These are phyloP conservation scores for Cyclura pinguis DNA, from an alignment of 2,797 vertebrate species.

Conservation along the genomic window DNA sequence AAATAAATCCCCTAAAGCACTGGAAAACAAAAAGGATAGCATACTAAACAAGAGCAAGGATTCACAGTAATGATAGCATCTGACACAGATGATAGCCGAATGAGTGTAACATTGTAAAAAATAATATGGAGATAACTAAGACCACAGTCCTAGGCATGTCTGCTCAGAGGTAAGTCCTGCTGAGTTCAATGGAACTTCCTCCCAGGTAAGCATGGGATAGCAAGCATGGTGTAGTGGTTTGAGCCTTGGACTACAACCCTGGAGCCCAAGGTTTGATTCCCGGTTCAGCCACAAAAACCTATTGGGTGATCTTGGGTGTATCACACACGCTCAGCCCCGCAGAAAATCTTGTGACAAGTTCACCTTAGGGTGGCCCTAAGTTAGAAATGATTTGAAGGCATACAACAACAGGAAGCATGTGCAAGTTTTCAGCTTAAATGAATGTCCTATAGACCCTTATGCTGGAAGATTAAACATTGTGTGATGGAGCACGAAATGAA, in stretches of 20 bases:
- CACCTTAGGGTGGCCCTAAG: no score
- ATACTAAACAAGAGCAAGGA: not conserved
- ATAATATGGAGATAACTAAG: not conserved
- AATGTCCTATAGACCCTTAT: not conserved
- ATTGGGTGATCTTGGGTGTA: no score
- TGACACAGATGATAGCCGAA: not conserved
- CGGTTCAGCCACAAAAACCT: no score
- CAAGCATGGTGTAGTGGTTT: no score
- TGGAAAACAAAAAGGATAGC: not conserved
- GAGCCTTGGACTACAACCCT: no score
- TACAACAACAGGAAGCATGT: not conserved
- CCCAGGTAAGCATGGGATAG: no score
- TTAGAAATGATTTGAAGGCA: no score
- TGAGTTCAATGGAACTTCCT: not conserved
- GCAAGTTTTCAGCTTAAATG: not conserved
- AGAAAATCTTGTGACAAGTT: no score
- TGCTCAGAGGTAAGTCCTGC: not conserved
- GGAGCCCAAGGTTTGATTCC: no score
- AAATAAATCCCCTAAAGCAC: slow-evolving; percentile 13
- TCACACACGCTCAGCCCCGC: no score
- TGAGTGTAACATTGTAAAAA: not conserved
- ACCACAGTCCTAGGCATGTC: not conserved
- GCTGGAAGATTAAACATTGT: not conserved
- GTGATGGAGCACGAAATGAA: slow-evolving; percentile 16
- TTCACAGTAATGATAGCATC: not conserved